Conservation (phyloP, 1,140 invertebrate species). For the Listronotus oregonensis region DNA sequence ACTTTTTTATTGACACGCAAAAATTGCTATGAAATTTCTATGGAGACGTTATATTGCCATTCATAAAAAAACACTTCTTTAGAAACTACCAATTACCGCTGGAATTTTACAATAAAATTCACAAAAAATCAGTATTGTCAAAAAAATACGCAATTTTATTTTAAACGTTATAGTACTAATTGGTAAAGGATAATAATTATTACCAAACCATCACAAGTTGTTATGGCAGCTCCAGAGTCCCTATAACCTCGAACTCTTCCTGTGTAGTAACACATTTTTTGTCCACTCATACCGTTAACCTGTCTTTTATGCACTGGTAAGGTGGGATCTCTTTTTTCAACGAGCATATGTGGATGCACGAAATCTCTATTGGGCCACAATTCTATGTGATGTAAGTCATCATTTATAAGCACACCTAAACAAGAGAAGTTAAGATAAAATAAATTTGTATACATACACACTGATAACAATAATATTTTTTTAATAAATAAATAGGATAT, state of each 20-base stretch:
- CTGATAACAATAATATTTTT: slow-evolving; percentile 5
- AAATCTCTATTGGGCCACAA: slow-evolving; percentile 62
- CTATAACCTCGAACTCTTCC: slow-evolving; percentile 59
- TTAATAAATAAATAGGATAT: too few relatives aligned
- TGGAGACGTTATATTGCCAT: too few relatives aligned
- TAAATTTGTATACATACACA: too few relatives aligned
- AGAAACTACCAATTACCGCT: too few relatives aligned
- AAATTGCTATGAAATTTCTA: too few relatives aligned
- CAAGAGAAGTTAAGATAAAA: not conserved
- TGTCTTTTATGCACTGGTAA: slow-evolving; percentile 30
- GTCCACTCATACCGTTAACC: slow-evolving; percentile 37
- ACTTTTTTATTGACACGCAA: too few relatives aligned
- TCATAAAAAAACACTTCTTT: too few relatives aligned
- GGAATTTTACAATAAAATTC: too few relatives aligned
- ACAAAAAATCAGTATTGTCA: too few relatives aligned
- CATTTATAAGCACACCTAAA: slow-evolving; percentile 48
- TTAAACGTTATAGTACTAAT: too few relatives aligned
- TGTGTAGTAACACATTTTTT: slow-evolving; percentile 62
- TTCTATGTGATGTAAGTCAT: slow-evolving; percentile 58
- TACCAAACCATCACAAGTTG: slow-evolving; percentile 68
- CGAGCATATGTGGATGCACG: slow-evolving; percentile 61
- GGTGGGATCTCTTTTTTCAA: slow-evolving; percentile 58
- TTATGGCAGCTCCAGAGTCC: slow-evolving; percentile 62
- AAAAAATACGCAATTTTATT: too few relatives aligned
- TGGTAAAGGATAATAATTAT: too few relatives aligned